Base-by-base conservation (phyloP, 2,113 vertebrate genomes). In the Seriola dumerili region DNA sequence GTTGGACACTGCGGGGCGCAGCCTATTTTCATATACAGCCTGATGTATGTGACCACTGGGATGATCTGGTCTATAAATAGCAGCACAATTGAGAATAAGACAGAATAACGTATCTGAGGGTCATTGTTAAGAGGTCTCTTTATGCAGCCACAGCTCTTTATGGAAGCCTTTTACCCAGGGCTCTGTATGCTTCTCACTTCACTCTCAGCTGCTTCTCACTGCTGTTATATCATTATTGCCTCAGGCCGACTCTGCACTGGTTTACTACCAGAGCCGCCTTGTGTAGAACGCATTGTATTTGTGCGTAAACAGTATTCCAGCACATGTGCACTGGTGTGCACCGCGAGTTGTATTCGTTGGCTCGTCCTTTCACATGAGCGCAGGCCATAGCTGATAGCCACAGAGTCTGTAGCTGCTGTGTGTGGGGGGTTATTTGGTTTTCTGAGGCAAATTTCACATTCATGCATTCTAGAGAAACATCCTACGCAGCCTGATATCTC, bases 121-220 rank as follows among this genome's bases (percentile, higher is more conserved):
- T 76, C 8, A 34, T 72, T 84, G 72, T 74, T 72, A 9, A 40
- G 71, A 55, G 34, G 54, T 58, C 76, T 84, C 77, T 87, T 62
- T 78, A 88, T 70, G 62, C 32, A 64, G 58, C 65, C 71, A 11
- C 12, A 52, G 68, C 59, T 78, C 58, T 78, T 84, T 76, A 72
- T 91, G 65, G 71, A 75, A 83, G 64, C 63, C 52, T 81, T 83
- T 90, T 84, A 85, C 81, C 71, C 19, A 52, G 54, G 14, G 44
- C 86, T 40, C 64, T 72, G 16, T 61, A 42, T 70, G 65, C 68
- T 58, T 76, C 54, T 83, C 44, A 50, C 66, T 78, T 29, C 29
- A 29, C 29, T 23, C 40, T 29, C 19, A 68, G 8, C 57, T 76
- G 36, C 54, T 50, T 83, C 50, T 75, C 10, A 76, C 69, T 50